phyloP scores from a whole-genome alignment of 2,113 vertebrate genomes.

The Variabilichromis moorii region DNA sequence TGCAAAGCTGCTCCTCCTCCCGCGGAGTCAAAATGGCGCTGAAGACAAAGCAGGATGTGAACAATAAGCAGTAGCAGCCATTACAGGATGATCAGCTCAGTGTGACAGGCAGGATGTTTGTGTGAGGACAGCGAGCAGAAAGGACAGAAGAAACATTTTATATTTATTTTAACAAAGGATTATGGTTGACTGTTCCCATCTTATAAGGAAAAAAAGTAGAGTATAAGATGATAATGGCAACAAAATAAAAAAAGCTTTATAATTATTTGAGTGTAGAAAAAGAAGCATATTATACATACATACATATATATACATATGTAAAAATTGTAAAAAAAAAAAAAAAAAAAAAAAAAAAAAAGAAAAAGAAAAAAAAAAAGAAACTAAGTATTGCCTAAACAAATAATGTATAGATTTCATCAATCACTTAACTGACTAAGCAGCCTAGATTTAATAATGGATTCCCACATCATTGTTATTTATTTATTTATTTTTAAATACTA shows the following conservation, averaged over 20 bases:
- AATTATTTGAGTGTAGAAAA: background rate
- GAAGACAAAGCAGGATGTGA: constrained; percentile 74
- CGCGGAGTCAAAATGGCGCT: constrained; percentile 81
- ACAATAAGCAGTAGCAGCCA: constrained; percentile 78
- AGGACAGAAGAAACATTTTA: background rate
- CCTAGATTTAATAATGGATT: background rate
- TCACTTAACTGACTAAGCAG: background rate
- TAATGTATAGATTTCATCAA: background rate
- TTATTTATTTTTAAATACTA: background rate
- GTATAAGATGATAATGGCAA: background rate
- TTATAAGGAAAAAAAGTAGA: background rate
- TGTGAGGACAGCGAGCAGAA: background rate
- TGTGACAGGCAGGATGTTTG: constrained; percentile 18
- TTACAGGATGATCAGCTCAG: constrained; percentile 63
- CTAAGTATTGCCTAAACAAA: no score
- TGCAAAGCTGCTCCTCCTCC: constrained; percentile 1
- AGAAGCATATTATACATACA: background rate
- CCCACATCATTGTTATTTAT: background rate
- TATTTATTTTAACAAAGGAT: background rate
- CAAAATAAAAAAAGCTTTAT: background rate
- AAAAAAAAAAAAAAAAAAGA: no score
- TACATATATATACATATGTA: background rate
- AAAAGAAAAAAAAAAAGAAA: no score
- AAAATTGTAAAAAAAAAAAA: background rate
- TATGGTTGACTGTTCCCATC: background rate